Evolutionary conservation across 2,797 vertebrate genomes (phyloP), one percentile per base, ranked within the genome.

Genomic region (Gallinago stenura): DNA sequence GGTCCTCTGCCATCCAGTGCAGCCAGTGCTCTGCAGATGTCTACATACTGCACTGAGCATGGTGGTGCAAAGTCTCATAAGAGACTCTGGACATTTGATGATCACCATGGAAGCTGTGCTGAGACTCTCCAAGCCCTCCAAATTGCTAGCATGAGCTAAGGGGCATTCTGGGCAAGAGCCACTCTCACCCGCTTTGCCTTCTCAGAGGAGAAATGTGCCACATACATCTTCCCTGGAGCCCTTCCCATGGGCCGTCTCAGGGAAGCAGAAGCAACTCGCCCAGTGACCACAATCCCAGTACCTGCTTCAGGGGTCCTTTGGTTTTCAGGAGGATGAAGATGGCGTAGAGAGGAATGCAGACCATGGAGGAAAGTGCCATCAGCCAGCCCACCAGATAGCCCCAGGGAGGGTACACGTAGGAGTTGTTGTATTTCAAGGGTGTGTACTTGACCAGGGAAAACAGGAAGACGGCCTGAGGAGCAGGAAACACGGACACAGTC

Each of bases 301-400:
- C 98, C 98, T 98, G 97, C 79, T 89, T 98, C 86, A 98, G 96
- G 15, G 98, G 46, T 46, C 98, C 98, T 91, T 96, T 98, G 54
- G 98, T 98, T 94, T 93, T 97, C 95, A 98, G 90, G 13, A 98
- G 83, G 60, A 96, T 97, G 96, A 98, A 86, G 78, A 97, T 31
- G 33, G 97, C 58, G 0, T 97, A 97, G 53, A 98, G 71, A 4
- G 98, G 98, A 61, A 98, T 92, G 15, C 98, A 98, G 93, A 97
- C 69, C 97, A 98, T 98, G 73, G 98, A 98, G 45, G 98, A 98
- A 19, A 98, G 87, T 11, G 98, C 98, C 98, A 98, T 94, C 83
- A 98, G n/a, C 98, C 98, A 98, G 92, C 98, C 98, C 5, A 98
- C 72, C 73, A 82, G 4, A 1, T 98, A 98, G 8, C 98, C 98